Conservation (phyloP, 2,113 vertebrate genomes). For the Ailuropoda melanoleuca region DNA sequence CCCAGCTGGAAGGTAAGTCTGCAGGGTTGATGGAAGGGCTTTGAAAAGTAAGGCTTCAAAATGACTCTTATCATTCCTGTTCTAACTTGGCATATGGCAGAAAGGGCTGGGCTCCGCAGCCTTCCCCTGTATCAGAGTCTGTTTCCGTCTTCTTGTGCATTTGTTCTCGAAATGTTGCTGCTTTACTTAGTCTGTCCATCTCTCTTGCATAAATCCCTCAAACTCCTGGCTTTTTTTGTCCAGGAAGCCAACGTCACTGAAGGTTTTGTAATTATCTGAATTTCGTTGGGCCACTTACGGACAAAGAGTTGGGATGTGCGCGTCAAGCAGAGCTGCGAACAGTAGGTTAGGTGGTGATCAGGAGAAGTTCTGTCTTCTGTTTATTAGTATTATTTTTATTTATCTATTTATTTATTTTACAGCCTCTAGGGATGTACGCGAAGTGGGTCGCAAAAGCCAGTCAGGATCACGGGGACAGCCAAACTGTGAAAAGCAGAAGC, state of each 20-base stretch:
- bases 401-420: not conserved
- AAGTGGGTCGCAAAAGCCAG: slow-evolving; percentile 53
- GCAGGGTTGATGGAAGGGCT: slow-evolving; percentile 61
- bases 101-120: slow-evolving; percentile 33
- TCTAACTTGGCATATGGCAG: slow-evolving; percentile 65
- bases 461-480: not conserved
- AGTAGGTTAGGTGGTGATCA: not conserved
- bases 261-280: slow-evolving; percentile 19
- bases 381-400: not conserved
- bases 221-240: slow-evolving; percentile 53
- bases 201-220: slow-evolving; percentile 45
- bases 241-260: not conserved
- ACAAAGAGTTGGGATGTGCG: not conserved
- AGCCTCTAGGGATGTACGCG: slow-evolving; percentile 22
- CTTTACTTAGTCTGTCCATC: slow-evolving; percentile 28
- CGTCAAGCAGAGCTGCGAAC: not conserved
- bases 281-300: not conserved
- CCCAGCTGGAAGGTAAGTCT: slow-evolving; percentile 65
- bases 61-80: slow-evolving; percentile 56
- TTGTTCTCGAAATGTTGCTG: slow-evolving; percentile 70
- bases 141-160: not conserved
- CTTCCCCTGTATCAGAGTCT: not conserved
- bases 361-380: not conserved
- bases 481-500: not conserved
- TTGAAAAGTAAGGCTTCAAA: slow-evolving; percentile 71